Evolutionary conservation across 2,113 vertebrate genomes (phyloP).

Genomic region (Scatophagus argus): DNA sequence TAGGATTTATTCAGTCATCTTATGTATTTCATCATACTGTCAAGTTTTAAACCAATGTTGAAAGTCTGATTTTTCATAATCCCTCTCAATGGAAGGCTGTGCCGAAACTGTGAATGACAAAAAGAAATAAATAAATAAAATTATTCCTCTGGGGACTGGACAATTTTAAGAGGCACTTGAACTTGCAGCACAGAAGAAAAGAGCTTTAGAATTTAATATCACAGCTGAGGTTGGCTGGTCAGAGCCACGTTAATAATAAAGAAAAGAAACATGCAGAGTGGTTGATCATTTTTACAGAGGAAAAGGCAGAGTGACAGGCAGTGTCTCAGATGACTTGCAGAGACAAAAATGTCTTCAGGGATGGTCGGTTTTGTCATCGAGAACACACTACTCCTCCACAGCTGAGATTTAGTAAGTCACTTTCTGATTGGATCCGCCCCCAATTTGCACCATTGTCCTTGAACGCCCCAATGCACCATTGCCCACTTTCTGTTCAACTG

Average conservation of each 20-base stretch:
- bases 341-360: constrained; percentile 37
- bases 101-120: neutral
- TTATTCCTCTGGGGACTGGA: constrained; percentile 1
- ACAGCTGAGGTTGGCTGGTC: constrained; percentile 8
- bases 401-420: constrained; percentile 22
- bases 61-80: neutral
- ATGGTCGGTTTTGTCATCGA: neutral
- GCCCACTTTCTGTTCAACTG: constrained; percentile 20
- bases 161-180: constrained; percentile 24
- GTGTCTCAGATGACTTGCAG: constrained; percentile 50
- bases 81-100: neutral
- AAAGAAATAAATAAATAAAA: neutral
- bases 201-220: constrained; percentile 35
- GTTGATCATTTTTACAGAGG: constrained; percentile 13
- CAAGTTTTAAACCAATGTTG: neutral
- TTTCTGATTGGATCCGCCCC: constrained; percentile 22
- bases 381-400: constrained; percentile 14
- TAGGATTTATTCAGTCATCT: too few species aligned
- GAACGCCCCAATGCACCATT: constrained; percentile 1
- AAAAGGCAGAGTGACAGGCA: constrained; percentile 9
- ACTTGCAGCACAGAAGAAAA: constrained; percentile 27
- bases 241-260: constrained; percentile 44
- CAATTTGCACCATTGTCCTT: constrained; percentile 44
- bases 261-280: constrained; percentile 35
- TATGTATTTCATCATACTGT: neutral